Evolutionary conservation across 2,888 invertebrate species (phyloP).

Genomic region (Dryadula phaetusa): DNA sequence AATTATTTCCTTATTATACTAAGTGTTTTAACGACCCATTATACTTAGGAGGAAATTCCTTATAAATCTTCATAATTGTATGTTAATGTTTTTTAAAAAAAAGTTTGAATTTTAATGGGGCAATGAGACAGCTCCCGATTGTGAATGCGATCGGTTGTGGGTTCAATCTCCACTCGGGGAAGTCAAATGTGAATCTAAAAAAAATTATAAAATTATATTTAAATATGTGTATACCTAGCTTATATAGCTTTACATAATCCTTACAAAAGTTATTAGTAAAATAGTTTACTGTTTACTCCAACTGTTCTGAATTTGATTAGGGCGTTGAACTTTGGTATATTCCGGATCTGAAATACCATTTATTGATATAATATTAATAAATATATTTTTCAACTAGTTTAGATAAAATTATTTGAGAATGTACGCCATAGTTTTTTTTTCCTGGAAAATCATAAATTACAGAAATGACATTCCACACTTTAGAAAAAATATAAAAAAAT

Average conservation of each 20-base stretch:
- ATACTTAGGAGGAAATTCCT: neutral
- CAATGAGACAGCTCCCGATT: no score
- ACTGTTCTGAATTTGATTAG: neutral
- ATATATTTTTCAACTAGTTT: neutral
- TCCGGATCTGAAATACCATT: slow-evolving; percentile 8
- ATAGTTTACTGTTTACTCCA: slow-evolving; percentile 15
- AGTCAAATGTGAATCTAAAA: no score
- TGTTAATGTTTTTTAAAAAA: neutral
- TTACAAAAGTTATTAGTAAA: neutral
- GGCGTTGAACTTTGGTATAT: slow-evolving; percentile 19
- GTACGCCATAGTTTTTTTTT: neutral
- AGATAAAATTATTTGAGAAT: neutral
- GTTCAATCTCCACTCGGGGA: no score
- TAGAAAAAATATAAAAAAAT: no score
- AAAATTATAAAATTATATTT: neutral
- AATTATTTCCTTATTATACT: no score
- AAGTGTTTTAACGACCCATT: no score
- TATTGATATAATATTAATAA: slow-evolving; percentile 6
- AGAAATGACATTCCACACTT: no score
- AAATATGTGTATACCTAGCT: neutral
- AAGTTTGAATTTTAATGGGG: no score
- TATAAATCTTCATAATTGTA: neutral
- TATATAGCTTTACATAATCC: slow-evolving; percentile 22
- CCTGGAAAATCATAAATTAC: no score
- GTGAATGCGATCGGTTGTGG: no score